These are phyloP conservation scores for Anguilla obscura DNA, from an alignment of 2,797 vertebrate genomes.

Conservation along the genomic window DNA sequence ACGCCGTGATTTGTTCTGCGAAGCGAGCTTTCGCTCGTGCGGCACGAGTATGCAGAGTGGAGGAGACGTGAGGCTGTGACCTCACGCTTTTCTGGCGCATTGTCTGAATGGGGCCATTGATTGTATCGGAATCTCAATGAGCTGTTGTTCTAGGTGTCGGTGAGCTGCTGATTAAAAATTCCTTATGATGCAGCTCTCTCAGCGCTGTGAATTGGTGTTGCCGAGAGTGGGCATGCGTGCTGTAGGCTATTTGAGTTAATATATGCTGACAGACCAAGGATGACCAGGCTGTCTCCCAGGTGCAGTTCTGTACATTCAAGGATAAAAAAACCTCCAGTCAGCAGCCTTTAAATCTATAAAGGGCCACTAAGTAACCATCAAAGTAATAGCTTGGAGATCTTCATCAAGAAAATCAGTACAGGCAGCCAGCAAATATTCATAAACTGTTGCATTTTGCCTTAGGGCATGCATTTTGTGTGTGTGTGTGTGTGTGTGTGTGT, in stretches of 20 bases:
- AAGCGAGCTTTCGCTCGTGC: too few relatives aligned
- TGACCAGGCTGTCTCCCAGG: background rate
- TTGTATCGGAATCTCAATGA: background rate
- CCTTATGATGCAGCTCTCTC: background rate
- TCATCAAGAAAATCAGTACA: background rate
- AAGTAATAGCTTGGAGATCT: background rate
- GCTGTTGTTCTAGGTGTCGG: background rate
- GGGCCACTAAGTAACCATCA: background rate
- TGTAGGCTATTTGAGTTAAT: background rate
- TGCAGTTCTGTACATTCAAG: background rate
- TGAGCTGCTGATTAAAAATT: background rate
- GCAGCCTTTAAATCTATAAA: constrained; percentile 1
- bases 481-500: background rate
- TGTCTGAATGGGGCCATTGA: background rate
- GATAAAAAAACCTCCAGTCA: constrained; percentile 5
- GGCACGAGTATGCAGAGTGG: background rate
- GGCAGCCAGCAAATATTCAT: background rate
- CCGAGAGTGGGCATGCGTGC: background rate
- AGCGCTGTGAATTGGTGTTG: background rate
- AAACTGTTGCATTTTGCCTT: background rate
- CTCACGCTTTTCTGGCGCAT: background rate
- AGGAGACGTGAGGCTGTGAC: background rate
- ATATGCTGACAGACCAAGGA: background rate
- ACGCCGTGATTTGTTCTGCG: too few relatives aligned
- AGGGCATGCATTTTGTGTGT: background rate